A percentile compares a stretch with the other conserved stretches of the same genome.
phyloP scores from a whole-genome alignment of 2,888 invertebrate genomes.

The Drosophila ezoana region DNA sequence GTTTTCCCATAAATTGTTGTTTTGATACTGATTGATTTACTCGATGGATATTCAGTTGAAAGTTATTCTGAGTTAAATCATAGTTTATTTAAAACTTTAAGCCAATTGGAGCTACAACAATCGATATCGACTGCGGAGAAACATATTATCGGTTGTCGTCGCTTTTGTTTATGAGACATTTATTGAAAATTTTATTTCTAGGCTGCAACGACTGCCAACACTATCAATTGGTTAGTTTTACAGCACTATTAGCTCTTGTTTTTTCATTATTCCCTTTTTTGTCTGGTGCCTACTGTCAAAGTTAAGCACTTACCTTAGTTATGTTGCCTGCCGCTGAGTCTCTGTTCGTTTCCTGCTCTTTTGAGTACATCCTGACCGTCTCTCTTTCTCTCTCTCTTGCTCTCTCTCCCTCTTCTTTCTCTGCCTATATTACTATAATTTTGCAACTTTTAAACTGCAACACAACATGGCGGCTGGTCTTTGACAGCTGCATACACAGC shows the following conservation, averaged over 20 bases:
- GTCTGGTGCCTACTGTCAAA: background rate
- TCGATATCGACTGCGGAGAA: too few species aligned
- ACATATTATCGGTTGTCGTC: too few species aligned
- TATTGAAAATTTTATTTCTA: too few species aligned
- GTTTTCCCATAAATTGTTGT: too few species aligned
- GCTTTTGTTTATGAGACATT: too few species aligned
- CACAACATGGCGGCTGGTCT: slow-evolving; percentile 65
- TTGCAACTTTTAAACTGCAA: slow-evolving; percentile 56
- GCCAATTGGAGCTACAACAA: too few species aligned
- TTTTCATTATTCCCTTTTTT: background rate
- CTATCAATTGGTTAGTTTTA: background rate
- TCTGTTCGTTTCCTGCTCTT: slow-evolving; percentile 20
- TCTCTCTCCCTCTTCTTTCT: background rate
- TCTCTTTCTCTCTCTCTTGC: background rate
- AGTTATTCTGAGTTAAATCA: too few species aligned
- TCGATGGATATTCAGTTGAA: too few species aligned
- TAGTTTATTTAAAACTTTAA: too few species aligned
- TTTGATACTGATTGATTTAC: too few species aligned
- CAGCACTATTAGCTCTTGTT: background rate
- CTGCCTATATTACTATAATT: slow-evolving; percentile 41
- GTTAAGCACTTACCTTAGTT: slow-evolving; percentile 15
- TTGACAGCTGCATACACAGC: slow-evolving; percentile 73
- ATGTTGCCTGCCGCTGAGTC: slow-evolving; percentile 3
- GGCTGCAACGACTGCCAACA: background rate
- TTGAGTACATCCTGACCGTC: slow-evolving; percentile 4